Evolutionary conservation across 2,797 vertebrate genomes (phyloP), one percentile per base, ranked within the genome.

Genomic region (Pelobates cultripes): DNA sequence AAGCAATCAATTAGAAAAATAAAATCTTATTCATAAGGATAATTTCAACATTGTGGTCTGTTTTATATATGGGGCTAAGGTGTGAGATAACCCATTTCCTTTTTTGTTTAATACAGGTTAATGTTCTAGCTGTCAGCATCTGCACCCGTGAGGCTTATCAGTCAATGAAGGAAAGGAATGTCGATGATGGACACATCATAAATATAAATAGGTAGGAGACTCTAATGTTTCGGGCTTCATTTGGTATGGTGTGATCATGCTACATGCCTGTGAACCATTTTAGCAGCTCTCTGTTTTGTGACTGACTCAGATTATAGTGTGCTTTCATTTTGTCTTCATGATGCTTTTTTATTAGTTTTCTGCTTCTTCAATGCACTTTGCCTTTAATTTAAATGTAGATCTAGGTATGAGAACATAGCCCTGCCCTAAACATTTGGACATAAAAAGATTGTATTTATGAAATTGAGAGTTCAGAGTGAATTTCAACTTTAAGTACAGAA

Each of bases 101-200:
- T 45, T 7, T 47, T 53, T 83, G 4, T 71, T 71, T 57, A 13
- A 13, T 87, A 66, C 90, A 99, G 97, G 97, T 99, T 83, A 99
- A 99, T 0, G 93, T 99, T 76, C 92, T 99, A 80, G 97, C 97
- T 4, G 90, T 99, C 88, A 95, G 96, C 80, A 98, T 99, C 92
- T 99, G 97, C 82, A 97, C 97, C 0, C 92, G 96, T 0, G 97
- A 99, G 87, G 96, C 97, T 3, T 98, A 96, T 88, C 96, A 95
- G 90, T 99, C 97, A 72, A 98, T 99, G 97, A 97, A 94, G 87
- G 97, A 98, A 90, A 94, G 97, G 28, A 94, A 93, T 43, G 93
- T 99, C 6, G 96, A 99, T 0, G 97, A 99, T 0, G 97, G 97
- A 42, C 97, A 99, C 85, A 98, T 99, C 80, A 98, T 99, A 88